phyloP scores from a whole-genome alignment of 2,888 invertebrate genomes.

The Ditula angustiorana region DNA sequence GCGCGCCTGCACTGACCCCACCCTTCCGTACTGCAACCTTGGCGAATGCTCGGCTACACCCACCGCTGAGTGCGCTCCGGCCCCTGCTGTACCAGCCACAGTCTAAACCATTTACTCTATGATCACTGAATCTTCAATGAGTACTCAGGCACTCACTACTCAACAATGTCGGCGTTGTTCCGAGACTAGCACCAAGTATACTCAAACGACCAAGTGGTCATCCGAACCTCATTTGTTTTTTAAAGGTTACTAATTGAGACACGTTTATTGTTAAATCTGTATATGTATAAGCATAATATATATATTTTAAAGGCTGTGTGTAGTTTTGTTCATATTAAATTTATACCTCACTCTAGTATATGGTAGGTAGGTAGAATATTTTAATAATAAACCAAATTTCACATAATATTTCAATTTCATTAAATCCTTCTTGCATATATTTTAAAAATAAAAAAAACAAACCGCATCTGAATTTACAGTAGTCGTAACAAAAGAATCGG shows the following conservation, averaged over 20 bases:
- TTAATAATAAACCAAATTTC: background rate
- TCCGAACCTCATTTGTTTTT: conserved; percentile 3
- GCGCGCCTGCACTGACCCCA: conserved; percentile 69
- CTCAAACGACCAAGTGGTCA: background rate
- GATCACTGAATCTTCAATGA: background rate
- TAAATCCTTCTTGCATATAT: too few relatives aligned
- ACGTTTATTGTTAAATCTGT: conserved; percentile 9
- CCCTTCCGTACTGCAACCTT: conserved; percentile 74
- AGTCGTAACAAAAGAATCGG: too few relatives aligned
- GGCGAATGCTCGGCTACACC: conserved; percentile 80
- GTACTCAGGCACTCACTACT: too few relatives aligned
- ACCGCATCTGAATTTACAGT: too few relatives aligned
- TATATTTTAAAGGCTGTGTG: conserved; percentile 1
- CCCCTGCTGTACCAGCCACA: conserved; percentile 41
- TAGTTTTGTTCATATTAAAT: background rate
- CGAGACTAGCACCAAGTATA: background rate
- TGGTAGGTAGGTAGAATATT: background rate
- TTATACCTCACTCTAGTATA: background rate
- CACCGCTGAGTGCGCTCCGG: conserved; percentile 63
- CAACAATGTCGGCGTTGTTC: background rate
- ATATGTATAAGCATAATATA: background rate
- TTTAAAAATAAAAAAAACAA: too few relatives aligned
- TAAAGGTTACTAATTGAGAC: background rate
- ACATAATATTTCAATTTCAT: background rate
- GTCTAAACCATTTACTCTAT: conserved; percentile 21